Conservation (phyloP, 2,113 vertebrate species). For the Desmodus rotundus region DNA sequence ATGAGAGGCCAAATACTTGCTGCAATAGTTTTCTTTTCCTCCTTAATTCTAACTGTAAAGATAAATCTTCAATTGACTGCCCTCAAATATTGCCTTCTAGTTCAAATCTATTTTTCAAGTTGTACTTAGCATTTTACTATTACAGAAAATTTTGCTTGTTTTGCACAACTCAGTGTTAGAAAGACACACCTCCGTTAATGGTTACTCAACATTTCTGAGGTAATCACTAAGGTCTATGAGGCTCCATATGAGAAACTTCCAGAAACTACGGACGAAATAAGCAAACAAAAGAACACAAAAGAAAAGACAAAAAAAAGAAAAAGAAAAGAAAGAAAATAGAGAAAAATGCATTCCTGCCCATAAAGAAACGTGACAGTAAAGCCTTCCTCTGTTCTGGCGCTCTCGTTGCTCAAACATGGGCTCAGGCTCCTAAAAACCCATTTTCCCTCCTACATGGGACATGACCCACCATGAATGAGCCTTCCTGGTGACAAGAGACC, state of each 20-base stretch:
- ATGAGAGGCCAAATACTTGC: not conserved
- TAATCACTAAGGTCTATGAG: not conserved
- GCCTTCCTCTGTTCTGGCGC: not conserved
- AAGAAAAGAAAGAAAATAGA: not conserved
- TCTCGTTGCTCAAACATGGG: not conserved
- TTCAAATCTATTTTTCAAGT: too few relatives aligned
- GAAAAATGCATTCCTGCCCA: not conserved
- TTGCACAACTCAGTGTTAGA: not conserved
- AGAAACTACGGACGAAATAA: not conserved
- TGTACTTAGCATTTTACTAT: not conserved
- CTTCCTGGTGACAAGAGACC: not conserved
- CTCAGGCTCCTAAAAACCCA: not conserved
- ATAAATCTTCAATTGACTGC: not conserved
- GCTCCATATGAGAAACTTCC: not conserved
- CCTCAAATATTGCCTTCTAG: not conserved
- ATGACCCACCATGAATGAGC: not conserved
- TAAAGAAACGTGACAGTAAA: not conserved
- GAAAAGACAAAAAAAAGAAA: not conserved
- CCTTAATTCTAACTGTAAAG: not conserved
- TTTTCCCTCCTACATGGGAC: not conserved
- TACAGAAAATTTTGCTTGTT: not conserved
- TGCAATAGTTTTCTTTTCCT: not conserved
- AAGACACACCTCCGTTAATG: not conserved
- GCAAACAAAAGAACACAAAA: not conserved
- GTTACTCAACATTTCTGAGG: not conserved